Evolutionary conservation across 2,113 vertebrate species (phyloP), one percentile per base, ranked within the genome.

Genomic region (Oceanites oceanicus): DNA sequence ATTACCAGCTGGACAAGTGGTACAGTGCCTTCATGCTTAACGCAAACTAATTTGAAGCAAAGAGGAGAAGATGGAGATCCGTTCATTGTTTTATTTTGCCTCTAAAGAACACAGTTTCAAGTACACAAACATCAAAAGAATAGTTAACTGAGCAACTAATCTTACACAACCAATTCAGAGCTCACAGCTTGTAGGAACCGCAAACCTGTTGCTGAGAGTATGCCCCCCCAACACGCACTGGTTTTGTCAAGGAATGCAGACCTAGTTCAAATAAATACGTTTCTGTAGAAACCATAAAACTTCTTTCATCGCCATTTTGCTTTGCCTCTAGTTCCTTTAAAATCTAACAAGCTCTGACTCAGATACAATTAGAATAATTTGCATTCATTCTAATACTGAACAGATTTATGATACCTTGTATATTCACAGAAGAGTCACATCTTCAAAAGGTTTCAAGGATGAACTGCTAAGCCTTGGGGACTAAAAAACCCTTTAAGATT

Each of bases 381-480:
- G 47, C 42, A 86, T 88, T 88, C 26, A 86, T 84, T 96, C 84
- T 52, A 49, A 26, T 42, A 79, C 73, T 71, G 75, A 95, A 72
- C 6, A 13, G 3, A 90, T 58, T 85, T 79, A 72, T 61, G 44
- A 65, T 49, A 88, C n/a, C 22, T 85, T 55, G 8, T 58, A 47
- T 76, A 82, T 77, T 83, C 76, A 87, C 45, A 66, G 49, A 78
- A 86, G 8, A 71, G 27, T 74, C 34, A 12, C 55, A 50, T 61
- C 44, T 81, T 88, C 52, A 49, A 84, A 92, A 92, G 47, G 49
- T 82, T 94, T 95, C 80, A 89, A 89, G 52, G 53, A 92, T 25
- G 20, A 94, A 81, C 63, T 65, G 75, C 79, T 92, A 59, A 65
- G 88, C 79, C 86, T 78, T 13, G 4, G 63, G 65, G 20, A 87